Percentiles rank a stretch among this genome's conserved stretches.
These are phyloP conservation scores for Odontomachus brunneus DNA, from an alignment of 1,140 invertebrate species.

Conservation along the genomic window DNA sequence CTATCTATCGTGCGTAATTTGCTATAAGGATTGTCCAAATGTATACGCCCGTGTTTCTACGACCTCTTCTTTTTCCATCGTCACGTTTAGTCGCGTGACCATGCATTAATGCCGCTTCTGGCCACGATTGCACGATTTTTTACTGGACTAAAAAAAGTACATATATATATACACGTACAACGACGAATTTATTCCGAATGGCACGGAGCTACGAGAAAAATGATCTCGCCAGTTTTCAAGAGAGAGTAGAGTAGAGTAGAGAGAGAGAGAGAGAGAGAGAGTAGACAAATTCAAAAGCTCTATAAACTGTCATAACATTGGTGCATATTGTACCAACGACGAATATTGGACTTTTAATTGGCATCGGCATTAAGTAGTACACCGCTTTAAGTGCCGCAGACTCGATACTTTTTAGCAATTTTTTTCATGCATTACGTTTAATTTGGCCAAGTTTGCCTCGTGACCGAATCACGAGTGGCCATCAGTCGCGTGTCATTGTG, in stretches of 20 bases:
- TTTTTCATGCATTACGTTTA: conserved; percentile 8
- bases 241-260: too few species aligned
- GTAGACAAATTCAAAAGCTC: conserved; percentile 17
- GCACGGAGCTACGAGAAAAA: conserved; percentile 11
- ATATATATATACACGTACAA: not conserved
- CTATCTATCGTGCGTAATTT: not conserved
- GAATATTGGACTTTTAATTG: conserved; percentile 43
- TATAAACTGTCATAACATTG: conserved; percentile 1
- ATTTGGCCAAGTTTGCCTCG: conserved; percentile 20
- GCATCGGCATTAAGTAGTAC: conserved; percentile 31
- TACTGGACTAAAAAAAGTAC: conserved; percentile 2
- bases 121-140: conserved; percentile 2
- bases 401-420: conserved; percentile 18
- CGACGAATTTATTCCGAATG: conserved; percentile 19
- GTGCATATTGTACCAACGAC: not conserved
- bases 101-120: conserved; percentile 6
- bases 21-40: not conserved
- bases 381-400: conserved; percentile 27
- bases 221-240: too few species aligned
- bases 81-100: not conserved
- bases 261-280: too few species aligned
- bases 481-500: not conserved
- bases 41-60: not conserved
- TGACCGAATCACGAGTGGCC: too few species aligned
- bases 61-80: not conserved